Evolutionary conservation across 2,888 invertebrate species (phyloP).

Genomic region (Altica lythri): DNA sequence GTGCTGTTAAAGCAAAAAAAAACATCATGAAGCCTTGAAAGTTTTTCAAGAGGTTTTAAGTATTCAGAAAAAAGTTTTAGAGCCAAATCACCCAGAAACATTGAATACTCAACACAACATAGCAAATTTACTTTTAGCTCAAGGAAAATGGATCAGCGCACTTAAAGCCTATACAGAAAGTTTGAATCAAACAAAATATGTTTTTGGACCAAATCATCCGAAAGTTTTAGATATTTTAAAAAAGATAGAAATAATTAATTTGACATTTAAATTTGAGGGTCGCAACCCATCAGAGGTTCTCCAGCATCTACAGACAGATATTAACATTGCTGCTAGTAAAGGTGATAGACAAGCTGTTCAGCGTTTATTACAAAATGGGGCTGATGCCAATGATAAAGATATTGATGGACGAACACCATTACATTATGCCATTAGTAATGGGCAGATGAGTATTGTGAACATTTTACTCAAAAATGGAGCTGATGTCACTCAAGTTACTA

Average conservation of each 20-base stretch:
- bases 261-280: not conserved
- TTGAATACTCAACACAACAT: conserved; percentile 23
- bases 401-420: conserved; percentile 33
- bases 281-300: conserved; percentile 5
- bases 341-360: conserved; percentile 18
- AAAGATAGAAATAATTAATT: conserved; percentile 17
- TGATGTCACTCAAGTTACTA: conserved; percentile 26
- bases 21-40: conserved; percentile 25
- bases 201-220: conserved; percentile 11
- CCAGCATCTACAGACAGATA: conserved; percentile 17
- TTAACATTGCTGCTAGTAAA: conserved; percentile 30
- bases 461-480: conserved; percentile 22
- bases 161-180: not conserved
- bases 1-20: conserved; percentile 7
- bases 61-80: conserved; percentile 12
- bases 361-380: conserved; percentile 16
- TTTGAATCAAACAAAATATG: not conserved
- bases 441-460: conserved; percentile 13
- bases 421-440: conserved; percentile 32
- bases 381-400: conserved; percentile 31
- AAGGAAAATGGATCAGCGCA: conserved; percentile 25
- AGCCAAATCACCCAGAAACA: conserved; percentile 23
- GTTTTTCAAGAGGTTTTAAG: conserved; percentile 15
- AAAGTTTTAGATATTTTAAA: conserved; percentile 21
- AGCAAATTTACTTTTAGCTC: conserved; percentile 24